Conservation (phyloP, 2,888 invertebrate species). For the Eupithecia exiguata region DNA sequence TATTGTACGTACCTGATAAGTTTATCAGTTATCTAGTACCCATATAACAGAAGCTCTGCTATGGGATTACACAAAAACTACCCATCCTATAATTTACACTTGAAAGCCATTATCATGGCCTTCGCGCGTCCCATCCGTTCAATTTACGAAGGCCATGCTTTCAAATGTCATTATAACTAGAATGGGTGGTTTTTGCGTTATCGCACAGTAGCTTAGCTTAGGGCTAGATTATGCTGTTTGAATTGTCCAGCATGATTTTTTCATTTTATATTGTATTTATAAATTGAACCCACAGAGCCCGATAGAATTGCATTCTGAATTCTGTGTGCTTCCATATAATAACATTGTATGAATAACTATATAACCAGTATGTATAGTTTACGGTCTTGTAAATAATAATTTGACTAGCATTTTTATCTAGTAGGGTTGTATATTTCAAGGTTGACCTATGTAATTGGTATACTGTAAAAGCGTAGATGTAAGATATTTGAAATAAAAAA, state of each 20-base stretch:
- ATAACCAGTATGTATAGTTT: constrained; percentile 46
- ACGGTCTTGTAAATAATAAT: constrained; percentile 73
- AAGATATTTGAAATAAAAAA: constrained; percentile 10
- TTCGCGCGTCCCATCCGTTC: too few species aligned
- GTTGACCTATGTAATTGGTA: constrained; percentile 45
- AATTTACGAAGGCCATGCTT: too few species aligned
- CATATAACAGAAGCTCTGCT: background rate
- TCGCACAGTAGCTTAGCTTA: background rate
- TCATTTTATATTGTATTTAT: background rate
- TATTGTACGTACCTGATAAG: background rate
- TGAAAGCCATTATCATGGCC: too few species aligned
- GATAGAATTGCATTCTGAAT: constrained; percentile 54
- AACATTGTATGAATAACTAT: constrained; percentile 60
- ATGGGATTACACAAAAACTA: too few species aligned
- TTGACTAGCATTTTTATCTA: constrained; percentile 78
- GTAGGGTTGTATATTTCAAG: constrained; percentile 51
- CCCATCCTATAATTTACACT: too few species aligned
- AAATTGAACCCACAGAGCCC: background rate
- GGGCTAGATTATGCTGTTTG: background rate
- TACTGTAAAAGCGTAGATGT: constrained; percentile 44
- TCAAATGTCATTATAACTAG: too few species aligned
- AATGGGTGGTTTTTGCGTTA: too few species aligned
- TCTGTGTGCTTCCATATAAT: constrained; percentile 82
- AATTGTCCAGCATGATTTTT: background rate
- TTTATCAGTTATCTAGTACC: background rate